Percentiles rank a stretch among this genome's conserved stretches.
These are phyloP conservation scores for Sebastes hubbsi DNA, from an alignment of 2,797 vertebrate species.

Conservation along the genomic window DNA sequence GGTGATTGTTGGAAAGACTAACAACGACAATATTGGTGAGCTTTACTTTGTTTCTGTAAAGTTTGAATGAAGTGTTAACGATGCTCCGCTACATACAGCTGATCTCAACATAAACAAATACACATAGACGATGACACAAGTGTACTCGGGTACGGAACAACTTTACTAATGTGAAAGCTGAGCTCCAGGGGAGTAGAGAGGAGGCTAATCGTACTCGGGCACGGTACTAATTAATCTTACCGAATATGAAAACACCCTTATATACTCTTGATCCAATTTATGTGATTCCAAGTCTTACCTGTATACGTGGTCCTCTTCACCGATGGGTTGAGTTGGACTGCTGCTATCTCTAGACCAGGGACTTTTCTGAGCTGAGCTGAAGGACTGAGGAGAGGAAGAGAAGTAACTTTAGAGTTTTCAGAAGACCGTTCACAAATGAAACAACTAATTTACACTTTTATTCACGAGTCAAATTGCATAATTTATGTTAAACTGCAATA, in stretches of 20 bases:
- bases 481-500: background rate
- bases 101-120: too few species aligned
- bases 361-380: slow-evolving; percentile 81
- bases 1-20: too few species aligned
- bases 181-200: too few species aligned
- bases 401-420: background rate
- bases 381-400: slow-evolving; percentile 63
- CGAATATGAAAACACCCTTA: rapidly evolving
- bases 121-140: too few species aligned
- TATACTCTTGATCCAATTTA: background rate
- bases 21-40: too few species aligned
- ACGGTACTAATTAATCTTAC: too few species aligned
- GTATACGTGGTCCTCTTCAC: slow-evolving; percentile 97
- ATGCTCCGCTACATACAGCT: too few species aligned
- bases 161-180: too few species aligned
- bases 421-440: background rate
- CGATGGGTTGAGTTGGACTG: slow-evolving; percentile 75
- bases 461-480: background rate
- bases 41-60: background rate
- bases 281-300: slow-evolving; percentile 78
- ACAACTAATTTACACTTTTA: too few species aligned
- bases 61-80: too few species aligned
- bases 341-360: slow-evolving; percentile 81
- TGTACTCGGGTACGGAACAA: too few species aligned
- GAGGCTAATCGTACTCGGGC: too few species aligned